These are phyloP conservation scores for Amitus sp. DNA, from an alignment of 2,888 invertebrate genomes.

Conservation along the genomic window DNA sequence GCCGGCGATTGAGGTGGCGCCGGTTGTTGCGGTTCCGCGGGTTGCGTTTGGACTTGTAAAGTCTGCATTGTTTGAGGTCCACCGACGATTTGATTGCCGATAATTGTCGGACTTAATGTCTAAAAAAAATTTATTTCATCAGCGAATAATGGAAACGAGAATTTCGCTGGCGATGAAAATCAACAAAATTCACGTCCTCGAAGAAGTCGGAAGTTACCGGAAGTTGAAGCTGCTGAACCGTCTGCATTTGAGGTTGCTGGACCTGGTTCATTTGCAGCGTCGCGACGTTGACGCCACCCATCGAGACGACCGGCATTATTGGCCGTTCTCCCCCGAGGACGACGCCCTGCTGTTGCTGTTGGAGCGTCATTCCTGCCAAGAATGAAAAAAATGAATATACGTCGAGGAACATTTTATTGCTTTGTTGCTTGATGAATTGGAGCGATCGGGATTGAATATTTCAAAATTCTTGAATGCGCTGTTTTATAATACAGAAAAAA, in stretches of 20 bases:
- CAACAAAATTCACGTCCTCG: too few relatives aligned
- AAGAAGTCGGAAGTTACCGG: slow-evolving; percentile 49
- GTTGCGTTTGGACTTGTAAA: slow-evolving; percentile 53
- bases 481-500: too few relatives aligned
- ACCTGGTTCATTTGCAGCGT: slow-evolving; percentile 58
- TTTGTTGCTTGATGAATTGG: too few relatives aligned
- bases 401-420: neutral
- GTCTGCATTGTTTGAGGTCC: slow-evolving; percentile 54
- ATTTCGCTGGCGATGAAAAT: too few relatives aligned
- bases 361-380: slow-evolving; percentile 70
- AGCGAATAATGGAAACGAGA: too few relatives aligned
- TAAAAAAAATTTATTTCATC: too few relatives aligned
- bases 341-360: slow-evolving; percentile 65
- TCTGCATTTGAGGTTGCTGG: slow-evolving; percentile 51
- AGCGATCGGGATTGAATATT: too few relatives aligned
- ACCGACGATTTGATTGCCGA: slow-evolving; percentile 58
- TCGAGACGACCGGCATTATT: slow-evolving; percentile 76
- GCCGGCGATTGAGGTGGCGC: slow-evolving; percentile 51
- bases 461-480: too few relatives aligned
- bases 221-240: slow-evolving; percentile 52
- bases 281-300: slow-evolving; percentile 63
- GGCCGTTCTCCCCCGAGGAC: slow-evolving; percentile 67
- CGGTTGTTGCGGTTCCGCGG: slow-evolving; percentile 48
- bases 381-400: neutral
- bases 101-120: slow-evolving; percentile 56